Evolutionary conservation across 2,888 invertebrate genomes (phyloP).

Genomic region (Seladonia tumulorum): DNA sequence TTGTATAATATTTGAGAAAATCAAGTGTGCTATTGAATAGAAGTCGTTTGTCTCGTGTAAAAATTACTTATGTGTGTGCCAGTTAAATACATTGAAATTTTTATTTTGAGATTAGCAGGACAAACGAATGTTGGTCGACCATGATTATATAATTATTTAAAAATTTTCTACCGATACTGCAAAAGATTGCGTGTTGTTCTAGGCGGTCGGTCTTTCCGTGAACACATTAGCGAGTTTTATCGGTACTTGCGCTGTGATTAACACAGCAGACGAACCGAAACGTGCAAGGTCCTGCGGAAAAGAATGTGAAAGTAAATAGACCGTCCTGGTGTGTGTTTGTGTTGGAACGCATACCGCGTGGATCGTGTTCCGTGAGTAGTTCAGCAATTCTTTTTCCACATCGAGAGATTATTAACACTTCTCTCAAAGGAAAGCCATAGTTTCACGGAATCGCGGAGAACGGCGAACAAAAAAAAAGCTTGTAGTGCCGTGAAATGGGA

Average conservation of each 20-base stretch:
- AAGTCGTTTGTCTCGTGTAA: no score
- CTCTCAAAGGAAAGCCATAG: neutral
- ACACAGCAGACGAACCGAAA: conserved; percentile 1
- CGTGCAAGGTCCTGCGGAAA: conserved; percentile 28
- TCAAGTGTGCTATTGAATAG: no score
- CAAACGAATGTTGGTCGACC: no score
- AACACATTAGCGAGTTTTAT: neutral
- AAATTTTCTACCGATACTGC: no score
- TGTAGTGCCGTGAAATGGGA: neutral
- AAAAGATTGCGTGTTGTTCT: neutral
- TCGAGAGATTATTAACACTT: conserved; percentile 32
- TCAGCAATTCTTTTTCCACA: conserved; percentile 14
- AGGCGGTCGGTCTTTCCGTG: neutral
- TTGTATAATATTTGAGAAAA: no score
- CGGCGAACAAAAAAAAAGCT: conserved; percentile 6
- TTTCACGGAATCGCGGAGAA: conserved; percentile 4
- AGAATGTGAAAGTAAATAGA: conserved; percentile 53
- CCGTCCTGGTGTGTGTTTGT: conserved; percentile 9
- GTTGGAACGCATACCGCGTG: conserved; percentile 14
- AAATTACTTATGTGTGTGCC: no score
- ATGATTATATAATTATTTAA: no score
- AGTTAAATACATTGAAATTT: no score
- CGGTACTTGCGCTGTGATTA: neutral
- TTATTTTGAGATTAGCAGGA: no score
- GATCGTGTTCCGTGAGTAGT: conserved; percentile 9